phyloP scores from a whole-genome alignment of 2,888 invertebrate genomes.

The Cryptocephalus primarius region DNA sequence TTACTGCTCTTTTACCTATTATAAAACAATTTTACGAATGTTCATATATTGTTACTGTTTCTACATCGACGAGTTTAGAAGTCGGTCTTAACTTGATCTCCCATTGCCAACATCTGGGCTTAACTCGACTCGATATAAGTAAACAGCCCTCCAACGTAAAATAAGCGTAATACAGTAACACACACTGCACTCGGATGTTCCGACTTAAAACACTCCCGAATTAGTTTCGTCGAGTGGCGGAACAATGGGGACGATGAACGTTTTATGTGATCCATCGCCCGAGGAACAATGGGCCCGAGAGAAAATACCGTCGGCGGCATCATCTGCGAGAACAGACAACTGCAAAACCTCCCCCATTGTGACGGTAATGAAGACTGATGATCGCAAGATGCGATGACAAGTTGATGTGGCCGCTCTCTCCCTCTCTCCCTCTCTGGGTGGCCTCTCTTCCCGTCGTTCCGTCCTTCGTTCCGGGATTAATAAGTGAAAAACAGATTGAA shows the following conservation, averaged over 20 bases:
- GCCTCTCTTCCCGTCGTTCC: too few relatives aligned
- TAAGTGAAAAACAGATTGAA: slow-evolving; percentile 3
- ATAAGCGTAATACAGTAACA: slow-evolving; percentile 10
- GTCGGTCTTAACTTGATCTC: too few relatives aligned
- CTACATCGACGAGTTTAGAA: too few relatives aligned
- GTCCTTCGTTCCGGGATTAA: too few relatives aligned
- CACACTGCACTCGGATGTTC: too few relatives aligned
- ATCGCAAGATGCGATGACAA: slow-evolving; percentile 30
- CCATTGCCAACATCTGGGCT: not conserved
- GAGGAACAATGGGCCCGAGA: slow-evolving; percentile 21
- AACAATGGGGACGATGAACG: slow-evolving; percentile 25
- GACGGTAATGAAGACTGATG: slow-evolving; percentile 35
- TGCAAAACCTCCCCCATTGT: slow-evolving; percentile 27
- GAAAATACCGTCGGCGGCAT: slow-evolving; percentile 23
- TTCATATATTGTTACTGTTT: too few relatives aligned
- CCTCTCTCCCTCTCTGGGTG: too few relatives aligned
- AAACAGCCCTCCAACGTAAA: slow-evolving; percentile 23
- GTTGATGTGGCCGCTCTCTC: slow-evolving; percentile 1
- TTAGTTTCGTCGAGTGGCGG: slow-evolving; percentile 28
- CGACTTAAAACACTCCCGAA: slow-evolving; percentile 10
- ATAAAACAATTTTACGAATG: too few relatives aligned
- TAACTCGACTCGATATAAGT: not conserved
- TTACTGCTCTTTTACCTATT: too few relatives aligned
- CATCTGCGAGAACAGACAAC: slow-evolving; percentile 29
- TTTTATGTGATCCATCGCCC: slow-evolving; percentile 24